Evolutionary conservation across 64 coral and sea anemone species (phyloP).

Genomic region (Actinia equina): DNA sequence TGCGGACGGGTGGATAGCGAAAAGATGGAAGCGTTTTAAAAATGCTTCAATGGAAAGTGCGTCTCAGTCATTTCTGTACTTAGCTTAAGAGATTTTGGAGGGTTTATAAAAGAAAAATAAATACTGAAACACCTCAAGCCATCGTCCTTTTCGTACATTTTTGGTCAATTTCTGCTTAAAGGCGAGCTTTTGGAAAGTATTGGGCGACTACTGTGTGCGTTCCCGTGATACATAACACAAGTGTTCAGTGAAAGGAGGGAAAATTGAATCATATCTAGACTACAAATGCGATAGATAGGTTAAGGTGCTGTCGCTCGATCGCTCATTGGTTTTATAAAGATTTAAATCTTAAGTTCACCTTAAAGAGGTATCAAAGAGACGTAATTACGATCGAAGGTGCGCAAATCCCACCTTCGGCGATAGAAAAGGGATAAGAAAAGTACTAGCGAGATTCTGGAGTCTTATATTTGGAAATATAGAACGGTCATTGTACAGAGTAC

Average conservation of each 20-base stretch:
- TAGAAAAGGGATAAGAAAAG: conserved; percentile 10
- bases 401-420: conserved; percentile 13
- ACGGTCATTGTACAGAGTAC: not conserved
- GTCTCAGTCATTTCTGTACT: not conserved
- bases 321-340: conserved; percentile 21
- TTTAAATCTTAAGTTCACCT: conserved; percentile 24
- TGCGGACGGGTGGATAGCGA: not conserved
- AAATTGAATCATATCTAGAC: conserved; percentile 7
- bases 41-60: conserved; percentile 6
- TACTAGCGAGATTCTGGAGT: not conserved
- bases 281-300: not conserved
- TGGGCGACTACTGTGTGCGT: not conserved
- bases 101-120: conserved; percentile 5
- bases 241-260: not conserved
- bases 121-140: not conserved
- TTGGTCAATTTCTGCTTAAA: not conserved
- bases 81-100: conserved; percentile 3
- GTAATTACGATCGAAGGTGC: conserved; percentile 23
- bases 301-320: conserved; percentile 5
- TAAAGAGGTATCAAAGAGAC: conserved; percentile 31
- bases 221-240: not conserved
- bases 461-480: not conserved
- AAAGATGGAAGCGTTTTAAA: not conserved
- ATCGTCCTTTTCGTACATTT: not conserved
- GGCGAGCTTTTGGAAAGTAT: not conserved